Percentiles rank a stretch among this genome's conserved stretches.
These are phyloP conservation scores for Alentia gelatinosa DNA, from an alignment of 2,888 invertebrate species.

Conservation along the genomic window DNA sequence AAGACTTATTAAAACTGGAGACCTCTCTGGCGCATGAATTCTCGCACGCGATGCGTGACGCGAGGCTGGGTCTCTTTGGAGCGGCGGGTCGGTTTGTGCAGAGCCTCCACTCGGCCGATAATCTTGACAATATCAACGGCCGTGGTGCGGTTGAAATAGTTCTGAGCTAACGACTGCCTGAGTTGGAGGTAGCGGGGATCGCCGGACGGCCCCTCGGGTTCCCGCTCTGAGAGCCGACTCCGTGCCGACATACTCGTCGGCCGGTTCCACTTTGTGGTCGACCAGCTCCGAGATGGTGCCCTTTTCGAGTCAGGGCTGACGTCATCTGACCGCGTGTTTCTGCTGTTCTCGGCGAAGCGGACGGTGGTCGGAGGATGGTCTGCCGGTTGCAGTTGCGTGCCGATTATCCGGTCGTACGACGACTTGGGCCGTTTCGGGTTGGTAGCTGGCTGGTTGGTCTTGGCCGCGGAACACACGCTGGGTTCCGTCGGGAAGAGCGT, in stretches of 20 bases:
- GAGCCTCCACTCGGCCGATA: constrained; percentile 43
- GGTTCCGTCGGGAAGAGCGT: constrained; percentile 44
- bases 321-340: background rate
- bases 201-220: constrained; percentile 25
- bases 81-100: constrained; percentile 35
- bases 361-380: background rate
- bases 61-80: background rate
- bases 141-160: background rate
- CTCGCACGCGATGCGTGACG: background rate
- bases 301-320: background rate
- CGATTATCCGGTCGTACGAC: constrained; percentile 30
- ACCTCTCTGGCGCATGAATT: constrained; percentile 56
- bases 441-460: background rate
- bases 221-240: background rate
- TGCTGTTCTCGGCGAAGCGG: background rate
- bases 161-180: constrained; percentile 7
- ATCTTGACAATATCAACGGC: constrained; percentile 10
- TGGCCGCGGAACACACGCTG: background rate
- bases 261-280: background rate
- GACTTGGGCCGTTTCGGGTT: background rate
- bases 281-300: background rate
- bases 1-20: background rate
- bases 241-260: background rate
- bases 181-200: constrained; percentile 58
- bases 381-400: background rate